Percentiles rank a stretch among this genome's conserved stretches.
These are phyloP conservation scores for Gambusia yucatana DNA, from an alignment of 2,797 vertebrate species.

Conservation along the genomic window DNA sequence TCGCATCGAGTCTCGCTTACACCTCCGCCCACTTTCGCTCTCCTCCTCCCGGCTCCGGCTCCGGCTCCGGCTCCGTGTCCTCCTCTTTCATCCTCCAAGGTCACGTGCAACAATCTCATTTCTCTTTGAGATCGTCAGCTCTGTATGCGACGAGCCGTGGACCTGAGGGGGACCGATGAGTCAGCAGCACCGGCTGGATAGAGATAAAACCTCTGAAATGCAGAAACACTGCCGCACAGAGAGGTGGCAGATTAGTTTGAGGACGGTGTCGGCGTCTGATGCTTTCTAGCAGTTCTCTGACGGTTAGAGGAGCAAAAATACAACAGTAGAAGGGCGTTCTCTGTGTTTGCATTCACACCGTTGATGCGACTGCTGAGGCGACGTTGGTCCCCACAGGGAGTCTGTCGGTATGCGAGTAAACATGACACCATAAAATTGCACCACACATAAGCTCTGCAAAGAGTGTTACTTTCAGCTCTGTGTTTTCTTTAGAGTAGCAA, in stretches of 20 bases:
- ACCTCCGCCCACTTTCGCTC: slow-evolving; percentile 12
- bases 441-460: neutral
- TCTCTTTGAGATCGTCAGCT: slow-evolving; percentile 2
- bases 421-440: neutral
- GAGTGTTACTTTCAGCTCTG: neutral
- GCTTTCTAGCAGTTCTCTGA: neutral
- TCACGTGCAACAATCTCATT: slow-evolving; percentile 9
- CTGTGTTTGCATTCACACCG: neutral
- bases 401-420: neutral
- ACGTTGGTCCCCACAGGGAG: neutral
- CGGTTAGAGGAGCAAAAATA: neutral
- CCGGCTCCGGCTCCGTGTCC: neutral
- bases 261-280: neutral
- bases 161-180: slow-evolving; percentile 10
- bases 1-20: slow-evolving; percentile 21
- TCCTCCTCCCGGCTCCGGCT: neutral
- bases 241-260: slow-evolving; percentile 4
- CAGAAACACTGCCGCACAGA: neutral
- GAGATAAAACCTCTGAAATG: slow-evolving; percentile 1
- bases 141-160: neutral
- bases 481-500: neutral
- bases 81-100: slow-evolving; percentile 7
- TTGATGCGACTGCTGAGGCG: neutral
- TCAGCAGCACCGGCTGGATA: neutral
- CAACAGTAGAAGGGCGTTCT: neutral